Percentiles rank a stretch among this genome's conserved stretches.
phyloP scores from a whole-genome alignment of 1,140 invertebrate genomes.

The Anadara kagoshimensis region DNA sequence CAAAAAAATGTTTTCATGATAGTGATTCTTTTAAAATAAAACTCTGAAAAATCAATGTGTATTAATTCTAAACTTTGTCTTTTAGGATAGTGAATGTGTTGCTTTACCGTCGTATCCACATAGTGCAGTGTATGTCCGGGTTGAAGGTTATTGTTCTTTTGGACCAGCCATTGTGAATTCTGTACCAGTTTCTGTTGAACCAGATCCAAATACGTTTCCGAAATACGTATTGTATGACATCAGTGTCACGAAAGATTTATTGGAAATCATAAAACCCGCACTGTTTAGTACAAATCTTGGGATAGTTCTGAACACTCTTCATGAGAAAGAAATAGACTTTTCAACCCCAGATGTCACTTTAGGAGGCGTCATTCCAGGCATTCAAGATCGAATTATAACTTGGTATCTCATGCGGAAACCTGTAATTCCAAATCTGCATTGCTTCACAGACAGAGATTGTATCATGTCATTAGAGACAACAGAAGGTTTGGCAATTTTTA shows the following conservation, averaged over 20 bases:
- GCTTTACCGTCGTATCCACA: neutral
- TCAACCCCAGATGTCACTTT: neutral
- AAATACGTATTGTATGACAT: conserved; percentile 19
- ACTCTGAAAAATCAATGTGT: no score
- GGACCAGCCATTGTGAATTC: neutral
- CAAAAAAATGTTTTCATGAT: no score
- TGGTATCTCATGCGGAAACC: conserved; percentile 36
- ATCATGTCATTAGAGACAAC: neutral
- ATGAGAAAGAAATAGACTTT: conserved; percentile 15
- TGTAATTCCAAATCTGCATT: neutral
- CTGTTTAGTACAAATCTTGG: conserved; percentile 9
- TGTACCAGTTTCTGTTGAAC: neutral
- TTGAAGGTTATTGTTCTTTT: neutral
- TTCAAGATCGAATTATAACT: neutral
- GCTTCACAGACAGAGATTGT: conserved; percentile 17
- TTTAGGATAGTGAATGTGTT: neutral
- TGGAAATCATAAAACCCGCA: neutral
- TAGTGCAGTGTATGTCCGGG: neutral
- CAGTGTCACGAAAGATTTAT: neutral
- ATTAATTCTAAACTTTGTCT: no score
- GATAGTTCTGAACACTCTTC: neutral
- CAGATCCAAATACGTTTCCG: conserved; percentile 10
- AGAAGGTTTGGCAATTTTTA: conserved; percentile 8
- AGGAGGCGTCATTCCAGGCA: neutral
- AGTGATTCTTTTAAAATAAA: no score